phyloP scores from a whole-genome alignment of 2,888 invertebrate genomes.

The Orthosia gracilis region DNA sequence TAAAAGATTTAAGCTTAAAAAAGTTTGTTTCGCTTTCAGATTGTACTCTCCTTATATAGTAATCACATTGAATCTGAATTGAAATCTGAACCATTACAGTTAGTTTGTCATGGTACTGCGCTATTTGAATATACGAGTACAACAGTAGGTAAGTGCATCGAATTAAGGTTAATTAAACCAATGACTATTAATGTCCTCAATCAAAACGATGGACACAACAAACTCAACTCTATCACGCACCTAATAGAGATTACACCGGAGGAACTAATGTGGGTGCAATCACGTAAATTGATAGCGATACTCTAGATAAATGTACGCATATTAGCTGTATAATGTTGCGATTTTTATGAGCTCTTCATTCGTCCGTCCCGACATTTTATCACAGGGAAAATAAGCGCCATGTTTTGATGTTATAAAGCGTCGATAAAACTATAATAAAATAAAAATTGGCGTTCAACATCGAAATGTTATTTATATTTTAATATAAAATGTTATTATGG shows the following conservation, averaged over 20 bases:
- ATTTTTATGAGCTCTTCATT: constrained; percentile 54
- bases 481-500: constrained; percentile 62
- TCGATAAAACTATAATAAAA: constrained; percentile 55
- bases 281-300: constrained; percentile 70
- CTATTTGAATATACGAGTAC: constrained; percentile 69
- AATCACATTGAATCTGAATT: constrained; percentile 54
- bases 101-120: constrained; percentile 69
- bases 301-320: constrained; percentile 57
- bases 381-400: constrained; percentile 14
- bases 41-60: constrained; percentile 11
- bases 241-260: constrained; percentile 66
- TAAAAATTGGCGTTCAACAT: constrained; percentile 35
- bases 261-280: constrained; percentile 64
- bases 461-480: constrained; percentile 60
- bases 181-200: constrained; percentile 79
- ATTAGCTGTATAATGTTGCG: constrained; percentile 57
- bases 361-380: constrained; percentile 15
- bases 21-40: constrained; percentile 19
- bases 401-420: constrained; percentile 19
- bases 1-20: constrained; percentile 5
- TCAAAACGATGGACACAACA: constrained; percentile 64
- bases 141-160: constrained; percentile 80
- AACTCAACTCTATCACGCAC: constrained; percentile 69
- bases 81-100: constrained; percentile 69
- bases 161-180: constrained; percentile 87